These are phyloP conservation scores for Lampris incognitus DNA, from an alignment of 2,113 vertebrate species.

Conservation along the genomic window DNA sequence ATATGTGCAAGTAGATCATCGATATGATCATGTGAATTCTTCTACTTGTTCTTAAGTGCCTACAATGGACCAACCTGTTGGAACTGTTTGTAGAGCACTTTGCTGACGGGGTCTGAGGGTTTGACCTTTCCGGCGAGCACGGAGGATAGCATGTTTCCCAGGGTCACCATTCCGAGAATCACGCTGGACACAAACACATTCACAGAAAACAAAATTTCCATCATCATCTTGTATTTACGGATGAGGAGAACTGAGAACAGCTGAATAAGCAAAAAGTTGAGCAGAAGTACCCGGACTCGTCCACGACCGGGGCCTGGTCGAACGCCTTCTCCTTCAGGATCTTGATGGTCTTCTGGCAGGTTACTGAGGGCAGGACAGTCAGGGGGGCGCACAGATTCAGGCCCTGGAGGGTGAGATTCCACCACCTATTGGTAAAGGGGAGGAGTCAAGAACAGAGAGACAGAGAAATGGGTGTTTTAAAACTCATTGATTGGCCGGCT, in stretches of 20 bases:
- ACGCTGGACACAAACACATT: conserved; percentile 72
- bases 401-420: conserved; percentile 85
- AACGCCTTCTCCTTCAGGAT: conserved; percentile 90
- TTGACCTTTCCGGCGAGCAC: conserved; percentile 86
- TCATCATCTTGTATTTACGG: conserved; percentile 10
- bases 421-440: conserved; percentile 85
- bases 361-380: conserved; percentile 85
- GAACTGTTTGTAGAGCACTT: conserved; percentile 89
- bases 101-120: conserved; percentile 84
- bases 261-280: no score
- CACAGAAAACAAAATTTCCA: not conserved
- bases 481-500: not conserved
- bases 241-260: no score
- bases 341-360: conserved; percentile 86
- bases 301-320: conserved; percentile 91
- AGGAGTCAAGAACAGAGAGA: not conserved
- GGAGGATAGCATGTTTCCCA: conserved; percentile 89
- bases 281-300: conserved; percentile 86
- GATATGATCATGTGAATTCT: not conserved
- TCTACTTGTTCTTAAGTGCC: not conserved
- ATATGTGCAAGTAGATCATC: not conserved
- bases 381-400: conserved; percentile 85
- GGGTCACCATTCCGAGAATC: conserved; percentile 89
- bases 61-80: conserved; percentile 80
- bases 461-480: accelerated